Evolutionary conservation across 2,113 vertebrate genomes (phyloP).

Genomic region (Psilopsiagon aymara): DNA sequence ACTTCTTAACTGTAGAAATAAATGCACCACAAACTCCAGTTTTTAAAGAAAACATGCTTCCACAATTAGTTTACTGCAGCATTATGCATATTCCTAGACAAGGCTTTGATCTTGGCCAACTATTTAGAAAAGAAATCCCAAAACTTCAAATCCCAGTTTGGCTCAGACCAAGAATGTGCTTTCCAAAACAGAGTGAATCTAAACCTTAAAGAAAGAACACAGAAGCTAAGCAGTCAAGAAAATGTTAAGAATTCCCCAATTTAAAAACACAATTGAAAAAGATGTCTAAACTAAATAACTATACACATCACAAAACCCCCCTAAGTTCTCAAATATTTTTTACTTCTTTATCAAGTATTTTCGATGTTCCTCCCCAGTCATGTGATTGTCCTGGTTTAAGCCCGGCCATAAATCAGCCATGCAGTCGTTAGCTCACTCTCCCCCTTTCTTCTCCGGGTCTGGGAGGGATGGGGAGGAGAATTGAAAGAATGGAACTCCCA

Average conservation of each 20-base stretch:
- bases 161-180: not conserved
- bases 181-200: not conserved
- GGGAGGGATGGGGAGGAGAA: too few relatives aligned
- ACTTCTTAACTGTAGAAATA: not conserved
- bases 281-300: not conserved
- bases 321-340: not conserved
- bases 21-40: not conserved
- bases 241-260: fast-evolving
- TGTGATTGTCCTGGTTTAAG: not conserved
- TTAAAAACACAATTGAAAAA: not conserved
- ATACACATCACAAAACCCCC: fast-evolving
- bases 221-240: not conserved
- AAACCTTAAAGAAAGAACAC: not conserved
- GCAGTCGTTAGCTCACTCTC: too few relatives aligned
- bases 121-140: not conserved
- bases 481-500: too few relatives aligned
- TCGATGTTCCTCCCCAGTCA: fast-evolving
- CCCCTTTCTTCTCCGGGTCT: too few relatives aligned
- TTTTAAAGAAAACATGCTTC: fast-evolving
- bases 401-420: too few relatives aligned
- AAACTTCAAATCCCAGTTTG: not conserved
- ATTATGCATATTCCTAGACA: not conserved
- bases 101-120: fast-evolving
- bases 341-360: not conserved
- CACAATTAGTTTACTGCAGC: not conserved